A percentile compares a stretch with the other conserved stretches of the same genome.
These are phyloP conservation scores for Distichodus sexfasciatus DNA, from an alignment of 2,797 vertebrate species.

Conservation along the genomic window DNA sequence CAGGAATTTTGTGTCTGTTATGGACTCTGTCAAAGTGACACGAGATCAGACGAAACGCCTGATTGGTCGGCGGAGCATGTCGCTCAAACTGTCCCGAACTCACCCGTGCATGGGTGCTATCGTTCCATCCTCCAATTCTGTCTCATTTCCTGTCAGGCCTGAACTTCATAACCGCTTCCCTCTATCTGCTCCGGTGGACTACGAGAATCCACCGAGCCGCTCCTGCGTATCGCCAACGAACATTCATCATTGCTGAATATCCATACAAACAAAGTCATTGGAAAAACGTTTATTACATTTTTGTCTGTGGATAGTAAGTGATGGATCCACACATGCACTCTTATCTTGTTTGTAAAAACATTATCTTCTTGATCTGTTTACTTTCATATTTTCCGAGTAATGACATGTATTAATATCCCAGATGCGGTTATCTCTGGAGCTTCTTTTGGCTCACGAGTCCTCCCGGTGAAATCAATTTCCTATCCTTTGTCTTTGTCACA, in stretches of 20 bases:
- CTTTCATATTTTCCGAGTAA: slow-evolving; percentile 62
- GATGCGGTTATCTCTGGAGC: slow-evolving; percentile 49
- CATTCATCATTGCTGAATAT: slow-evolving; percentile 60
- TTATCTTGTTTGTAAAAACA: slow-evolving; percentile 60
- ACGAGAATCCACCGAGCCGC: neutral
- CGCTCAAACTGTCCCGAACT: slow-evolving; percentile 14
- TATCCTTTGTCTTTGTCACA: slow-evolving; percentile 18
- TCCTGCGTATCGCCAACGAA: slow-evolving; percentile 41
- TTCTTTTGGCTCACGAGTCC: slow-evolving; percentile 48
- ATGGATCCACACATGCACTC: slow-evolving; percentile 55
- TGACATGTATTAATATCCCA: slow-evolving; percentile 56
- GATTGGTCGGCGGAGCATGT: slow-evolving; percentile 21
- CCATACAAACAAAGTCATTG: slow-evolving; percentile 44
- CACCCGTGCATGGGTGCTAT: slow-evolving; percentile 3
- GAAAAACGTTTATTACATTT: slow-evolving; percentile 52
- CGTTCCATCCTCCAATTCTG: neutral
- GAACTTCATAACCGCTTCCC: slow-evolving; percentile 14
- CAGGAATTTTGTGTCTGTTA: slow-evolving; percentile 8
- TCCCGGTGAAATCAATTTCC: slow-evolving; percentile 46
- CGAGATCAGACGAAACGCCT: slow-evolving; percentile 5
- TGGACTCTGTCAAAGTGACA: neutral
- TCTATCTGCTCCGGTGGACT: neutral
- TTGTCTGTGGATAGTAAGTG: slow-evolving; percentile 51
- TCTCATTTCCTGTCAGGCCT: slow-evolving; percentile 19
- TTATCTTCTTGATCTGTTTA: slow-evolving; percentile 54